Conservation (phyloP, 2,113 vertebrate species). For the Protobothrops mucrosquamatus region DNA sequence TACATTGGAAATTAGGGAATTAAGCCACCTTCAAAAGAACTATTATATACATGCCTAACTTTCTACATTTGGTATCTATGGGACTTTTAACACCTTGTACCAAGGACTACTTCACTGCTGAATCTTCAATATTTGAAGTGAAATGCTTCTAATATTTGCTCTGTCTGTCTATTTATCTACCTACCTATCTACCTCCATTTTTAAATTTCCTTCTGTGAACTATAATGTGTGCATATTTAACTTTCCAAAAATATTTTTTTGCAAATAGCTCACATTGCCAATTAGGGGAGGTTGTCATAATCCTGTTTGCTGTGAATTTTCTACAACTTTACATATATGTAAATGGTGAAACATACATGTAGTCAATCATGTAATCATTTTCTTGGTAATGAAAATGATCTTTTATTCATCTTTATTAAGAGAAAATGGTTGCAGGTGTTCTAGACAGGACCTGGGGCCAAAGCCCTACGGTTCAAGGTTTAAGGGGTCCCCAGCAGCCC, state of each 20-base stretch:
- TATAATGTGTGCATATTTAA: background rate
- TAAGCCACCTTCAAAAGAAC: background rate
- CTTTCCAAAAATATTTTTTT: background rate
- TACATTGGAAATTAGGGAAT: background rate
- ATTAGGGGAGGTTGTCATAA: background rate
- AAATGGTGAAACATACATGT: background rate
- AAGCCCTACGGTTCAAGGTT: too few relatives aligned
- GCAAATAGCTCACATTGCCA: background rate
- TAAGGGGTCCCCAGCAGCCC: too few relatives aligned
- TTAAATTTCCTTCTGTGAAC: background rate
- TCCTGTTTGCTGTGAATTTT: background rate
- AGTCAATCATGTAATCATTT: background rate
- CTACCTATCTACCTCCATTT: background rate
- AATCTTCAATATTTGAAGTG: background rate
- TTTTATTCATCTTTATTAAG: background rate
- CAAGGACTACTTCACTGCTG: background rate
- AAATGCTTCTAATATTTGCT: background rate
- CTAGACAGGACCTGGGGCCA: too few relatives aligned
- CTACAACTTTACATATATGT: background rate
- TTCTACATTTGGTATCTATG: background rate
- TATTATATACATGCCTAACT: background rate
- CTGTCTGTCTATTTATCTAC: too few relatives aligned
- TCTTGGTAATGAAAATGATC: background rate
- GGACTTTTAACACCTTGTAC: background rate
- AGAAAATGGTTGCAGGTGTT: too few relatives aligned